A percentile compares a stretch with the other conserved stretches of the same genome.
Evolutionary conservation across 1,140 invertebrate genomes (phyloP).

Genomic region (Tetramorium simillimum): DNA sequence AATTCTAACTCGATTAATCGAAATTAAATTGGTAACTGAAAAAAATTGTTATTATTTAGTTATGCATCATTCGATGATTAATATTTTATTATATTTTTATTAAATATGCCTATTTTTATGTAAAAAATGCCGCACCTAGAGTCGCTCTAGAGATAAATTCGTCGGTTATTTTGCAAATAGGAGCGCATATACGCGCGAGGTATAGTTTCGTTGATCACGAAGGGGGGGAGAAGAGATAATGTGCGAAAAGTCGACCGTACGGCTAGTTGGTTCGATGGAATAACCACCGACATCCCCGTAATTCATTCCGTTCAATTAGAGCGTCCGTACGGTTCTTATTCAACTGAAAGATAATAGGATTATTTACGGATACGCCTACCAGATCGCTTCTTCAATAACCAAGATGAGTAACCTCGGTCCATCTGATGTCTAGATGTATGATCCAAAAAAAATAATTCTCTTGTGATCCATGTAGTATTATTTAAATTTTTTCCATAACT

Average conservation of each 20-base stretch:
- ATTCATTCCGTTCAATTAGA: slow-evolving; percentile 70
- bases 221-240: background rate
- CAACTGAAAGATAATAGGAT: slow-evolving; percentile 32
- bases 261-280: slow-evolving; percentile 72
- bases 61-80: background rate
- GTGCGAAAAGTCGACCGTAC: slow-evolving; percentile 62
- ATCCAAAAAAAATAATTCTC: background rate
- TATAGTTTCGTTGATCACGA: background rate
- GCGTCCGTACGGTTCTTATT: slow-evolving; percentile 29
- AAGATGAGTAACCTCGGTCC: background rate
- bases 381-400: slow-evolving; percentile 9
- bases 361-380: slow-evolving; percentile 38
- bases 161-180: background rate
- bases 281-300: slow-evolving; percentile 79
- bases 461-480: background rate
- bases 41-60: background rate
- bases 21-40: background rate
- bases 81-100: background rate
- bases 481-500: background rate
- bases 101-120: background rate
- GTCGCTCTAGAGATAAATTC: background rate
- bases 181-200: too few relatives aligned
- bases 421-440: background rate
- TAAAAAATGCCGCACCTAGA: background rate
- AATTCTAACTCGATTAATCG: background rate